Evolutionary conservation across 37 sponge, comb jelly and placozoan genomes (phyloP).

Genomic region (Axinella damicornis): DNA sequence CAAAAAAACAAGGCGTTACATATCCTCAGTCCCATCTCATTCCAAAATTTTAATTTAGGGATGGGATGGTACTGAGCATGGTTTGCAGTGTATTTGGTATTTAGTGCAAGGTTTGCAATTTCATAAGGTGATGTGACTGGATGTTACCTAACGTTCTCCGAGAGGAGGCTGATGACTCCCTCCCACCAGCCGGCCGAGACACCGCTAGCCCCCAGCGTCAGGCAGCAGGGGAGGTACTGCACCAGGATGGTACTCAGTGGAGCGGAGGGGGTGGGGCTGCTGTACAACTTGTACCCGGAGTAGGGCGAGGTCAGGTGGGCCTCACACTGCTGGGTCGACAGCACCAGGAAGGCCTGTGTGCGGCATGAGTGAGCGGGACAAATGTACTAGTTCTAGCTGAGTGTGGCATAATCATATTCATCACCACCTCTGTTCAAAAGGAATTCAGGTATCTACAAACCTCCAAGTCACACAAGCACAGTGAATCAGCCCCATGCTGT

Average conservation of each 20-base stretch:
- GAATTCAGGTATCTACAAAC: no score
- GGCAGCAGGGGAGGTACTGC: background rate
- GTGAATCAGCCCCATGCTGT: conserved; percentile 30
- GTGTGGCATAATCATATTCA: no score
- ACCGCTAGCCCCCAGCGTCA: background rate
- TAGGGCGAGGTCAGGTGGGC: background rate
- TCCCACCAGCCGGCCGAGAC: background rate
- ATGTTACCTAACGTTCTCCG: background rate
- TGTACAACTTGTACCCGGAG: background rate
- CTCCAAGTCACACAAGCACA: conserved; percentile 70
- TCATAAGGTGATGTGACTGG: no score
- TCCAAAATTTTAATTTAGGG: no score
- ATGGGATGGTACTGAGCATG: no score
- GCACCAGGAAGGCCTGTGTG: conserved; percentile 1
- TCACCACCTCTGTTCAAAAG: no score
- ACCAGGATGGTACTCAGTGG: background rate
- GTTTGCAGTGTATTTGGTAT: no score
- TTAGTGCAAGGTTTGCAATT: no score
- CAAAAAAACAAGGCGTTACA: no score
- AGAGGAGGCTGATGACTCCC: background rate
- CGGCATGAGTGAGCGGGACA: no score
- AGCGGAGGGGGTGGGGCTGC: background rate
- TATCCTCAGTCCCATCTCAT: no score
- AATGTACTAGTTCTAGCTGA: no score
- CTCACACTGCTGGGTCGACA: background rate